phyloP scores from a whole-genome alignment of 2,888 invertebrate genomes.

The Noctua janthina region DNA sequence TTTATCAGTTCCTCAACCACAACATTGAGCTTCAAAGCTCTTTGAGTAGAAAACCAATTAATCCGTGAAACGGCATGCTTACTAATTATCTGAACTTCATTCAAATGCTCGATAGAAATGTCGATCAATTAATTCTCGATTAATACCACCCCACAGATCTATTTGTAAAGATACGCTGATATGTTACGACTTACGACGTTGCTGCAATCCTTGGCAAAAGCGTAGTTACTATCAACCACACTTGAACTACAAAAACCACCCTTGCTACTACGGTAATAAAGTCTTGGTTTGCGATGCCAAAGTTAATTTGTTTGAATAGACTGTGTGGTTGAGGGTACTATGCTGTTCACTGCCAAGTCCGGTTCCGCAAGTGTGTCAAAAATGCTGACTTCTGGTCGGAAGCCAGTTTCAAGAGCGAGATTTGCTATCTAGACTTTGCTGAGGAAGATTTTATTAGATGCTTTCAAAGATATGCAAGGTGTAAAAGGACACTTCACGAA shows the following conservation, averaged over 20 bases:
- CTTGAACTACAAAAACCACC: not conserved
- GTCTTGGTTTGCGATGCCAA: not conserved
- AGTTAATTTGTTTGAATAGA: not conserved
- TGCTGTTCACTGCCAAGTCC: conserved; percentile 46
- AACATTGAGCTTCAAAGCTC: not conserved
- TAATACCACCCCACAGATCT: conserved; percentile 28
- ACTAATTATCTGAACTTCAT: conserved; percentile 40
- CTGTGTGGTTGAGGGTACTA: not conserved
- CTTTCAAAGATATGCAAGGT: not conserved
- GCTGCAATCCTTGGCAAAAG: conserved; percentile 52
- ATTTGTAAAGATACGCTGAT: conserved; percentile 49
- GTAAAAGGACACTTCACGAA: no score
- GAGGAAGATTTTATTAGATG: conserved; percentile 3
- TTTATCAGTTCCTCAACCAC: not conserved
- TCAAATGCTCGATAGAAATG: conserved; percentile 40
- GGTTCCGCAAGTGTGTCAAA: conserved; percentile 55
- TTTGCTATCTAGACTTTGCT: conserved; percentile 3
- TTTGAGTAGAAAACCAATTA: conserved; percentile 16
- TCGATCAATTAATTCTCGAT: conserved; percentile 53
- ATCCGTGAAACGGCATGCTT: not conserved
- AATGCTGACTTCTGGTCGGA: conserved; percentile 53
- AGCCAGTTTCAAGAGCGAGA: conserved; percentile 49
- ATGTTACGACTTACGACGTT: conserved; percentile 24
- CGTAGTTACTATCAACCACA: conserved; percentile 1
- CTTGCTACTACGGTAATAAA: not conserved